phyloP scores from a whole-genome alignment of 2,888 invertebrate genomes.

The Mythimna impura region DNA sequence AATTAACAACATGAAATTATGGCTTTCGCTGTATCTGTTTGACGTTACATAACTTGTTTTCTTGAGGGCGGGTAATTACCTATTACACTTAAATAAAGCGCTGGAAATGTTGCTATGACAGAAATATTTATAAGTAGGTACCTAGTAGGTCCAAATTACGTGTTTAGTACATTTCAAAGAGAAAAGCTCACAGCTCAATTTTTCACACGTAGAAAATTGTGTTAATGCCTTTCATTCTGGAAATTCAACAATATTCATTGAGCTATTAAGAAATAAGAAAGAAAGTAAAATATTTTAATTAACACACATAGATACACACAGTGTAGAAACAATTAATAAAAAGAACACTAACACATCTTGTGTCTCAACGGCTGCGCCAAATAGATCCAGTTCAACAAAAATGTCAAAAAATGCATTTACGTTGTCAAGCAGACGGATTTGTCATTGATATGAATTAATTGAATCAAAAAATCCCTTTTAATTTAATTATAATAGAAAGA shows the following conservation, averaged over 20 bases:
- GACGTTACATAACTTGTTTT: conserved; percentile 20
- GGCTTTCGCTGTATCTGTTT: conserved; percentile 32
- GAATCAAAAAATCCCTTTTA: not conserved
- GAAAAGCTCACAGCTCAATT: not conserved
- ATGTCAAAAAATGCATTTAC: too few relatives aligned
- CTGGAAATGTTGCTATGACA: not conserved
- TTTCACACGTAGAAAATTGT: too few relatives aligned
- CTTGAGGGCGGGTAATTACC: conserved; percentile 15
- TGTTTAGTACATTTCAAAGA: not conserved
- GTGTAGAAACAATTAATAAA: too few relatives aligned
- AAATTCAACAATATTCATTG: not conserved
- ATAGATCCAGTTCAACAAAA: too few relatives aligned
- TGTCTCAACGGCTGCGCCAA: too few relatives aligned
- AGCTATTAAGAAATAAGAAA: not conserved
- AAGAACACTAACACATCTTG: too few relatives aligned
- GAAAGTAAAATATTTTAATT: too few relatives aligned
- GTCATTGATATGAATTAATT: not conserved
- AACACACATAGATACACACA: too few relatives aligned
- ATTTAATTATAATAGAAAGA: not conserved
- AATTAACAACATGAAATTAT: conserved; percentile 59
- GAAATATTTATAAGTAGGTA: not conserved
- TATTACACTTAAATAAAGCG: not conserved
- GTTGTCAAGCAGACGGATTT: too few relatives aligned
- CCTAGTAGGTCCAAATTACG: not conserved
- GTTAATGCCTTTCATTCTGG: not conserved